Evolutionary conservation across 2,797 vertebrate species (phyloP).

Genomic region (Pipistrellus pipistrellus): DNA sequence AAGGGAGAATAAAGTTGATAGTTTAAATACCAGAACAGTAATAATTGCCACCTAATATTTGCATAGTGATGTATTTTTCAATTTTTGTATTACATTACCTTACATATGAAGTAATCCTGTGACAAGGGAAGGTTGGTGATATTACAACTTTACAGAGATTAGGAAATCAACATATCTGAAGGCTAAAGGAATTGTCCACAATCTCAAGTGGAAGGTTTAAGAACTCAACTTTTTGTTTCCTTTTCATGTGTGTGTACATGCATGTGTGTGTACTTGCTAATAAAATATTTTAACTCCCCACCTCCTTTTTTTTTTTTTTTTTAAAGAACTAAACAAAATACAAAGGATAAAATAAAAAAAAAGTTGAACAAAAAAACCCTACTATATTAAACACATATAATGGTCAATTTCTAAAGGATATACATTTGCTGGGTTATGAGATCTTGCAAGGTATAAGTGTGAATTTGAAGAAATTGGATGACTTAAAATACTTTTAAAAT

Average conservation of each 20-base stretch:
- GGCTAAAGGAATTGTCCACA: not conserved
- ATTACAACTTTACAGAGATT: not conserved
- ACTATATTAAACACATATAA: not conserved
- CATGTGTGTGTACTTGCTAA: not conserved
- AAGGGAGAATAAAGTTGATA: constrained; percentile 1
- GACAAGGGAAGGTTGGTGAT: not conserved
- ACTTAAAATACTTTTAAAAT: not conserved
- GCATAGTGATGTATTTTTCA: constrained; percentile 6
- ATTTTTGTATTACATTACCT: constrained; percentile 43
- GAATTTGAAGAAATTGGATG: not conserved
- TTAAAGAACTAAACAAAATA: constrained; percentile 7
- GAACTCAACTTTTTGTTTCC: not conserved
- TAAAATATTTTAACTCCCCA: not conserved
- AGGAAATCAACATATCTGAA: not conserved
- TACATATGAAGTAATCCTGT: not conserved
- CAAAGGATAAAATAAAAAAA: not conserved
- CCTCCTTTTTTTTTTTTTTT: not conserved
- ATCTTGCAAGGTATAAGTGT: not conserved
- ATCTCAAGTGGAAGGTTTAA: not conserved
- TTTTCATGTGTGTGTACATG: not conserved
- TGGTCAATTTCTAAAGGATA: not conserved
- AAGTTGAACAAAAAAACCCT: not conserved
- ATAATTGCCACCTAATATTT: constrained; percentile 19
- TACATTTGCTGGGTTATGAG: not conserved
- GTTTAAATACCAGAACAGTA: constrained; percentile 46